Conservation (phyloP, 2,888 invertebrate species). For the Terebella lapidaria region DNA sequence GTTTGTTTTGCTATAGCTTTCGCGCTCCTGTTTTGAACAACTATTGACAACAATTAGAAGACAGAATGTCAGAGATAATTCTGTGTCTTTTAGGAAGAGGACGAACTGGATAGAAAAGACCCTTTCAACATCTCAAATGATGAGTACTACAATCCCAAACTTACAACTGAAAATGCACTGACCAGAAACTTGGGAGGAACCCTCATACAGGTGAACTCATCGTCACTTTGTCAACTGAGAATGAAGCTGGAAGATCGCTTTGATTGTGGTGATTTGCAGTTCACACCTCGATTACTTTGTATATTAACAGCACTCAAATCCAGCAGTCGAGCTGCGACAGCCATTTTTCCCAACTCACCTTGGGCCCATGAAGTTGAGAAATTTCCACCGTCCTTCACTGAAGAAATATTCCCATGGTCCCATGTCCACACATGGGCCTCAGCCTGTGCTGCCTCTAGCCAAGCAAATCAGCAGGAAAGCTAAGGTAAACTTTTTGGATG, state of each 20-base stretch:
- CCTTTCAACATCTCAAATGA: constrained; percentile 98
- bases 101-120: constrained; percentile 65
- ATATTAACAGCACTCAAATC: constrained; percentile 86
- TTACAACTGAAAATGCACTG: constrained; percentile 49
- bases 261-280: background rate
- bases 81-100: constrained; percentile 13
- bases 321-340: constrained; percentile 87
- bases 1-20: background rate
- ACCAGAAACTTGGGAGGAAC: constrained; percentile 69
- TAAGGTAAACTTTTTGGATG: constrained; percentile 33
- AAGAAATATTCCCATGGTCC: constrained; percentile 79
- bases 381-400: constrained; percentile 89
- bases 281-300: background rate
- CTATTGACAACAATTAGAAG: no score
- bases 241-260: background rate
- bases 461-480: constrained; percentile 88
- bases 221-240: background rate
- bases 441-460: constrained; percentile 76
- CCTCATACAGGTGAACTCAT: constrained; percentile 58
- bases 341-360: constrained; percentile 95
- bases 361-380: constrained; percentile 75
- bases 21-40: background rate
- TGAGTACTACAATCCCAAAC: constrained; percentile 80
- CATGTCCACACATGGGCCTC: constrained; percentile 67
- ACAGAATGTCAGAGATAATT: no score